Evolutionary conservation across 2,888 invertebrate genomes (phyloP).

Genomic region (Mesoligia furuncula): DNA sequence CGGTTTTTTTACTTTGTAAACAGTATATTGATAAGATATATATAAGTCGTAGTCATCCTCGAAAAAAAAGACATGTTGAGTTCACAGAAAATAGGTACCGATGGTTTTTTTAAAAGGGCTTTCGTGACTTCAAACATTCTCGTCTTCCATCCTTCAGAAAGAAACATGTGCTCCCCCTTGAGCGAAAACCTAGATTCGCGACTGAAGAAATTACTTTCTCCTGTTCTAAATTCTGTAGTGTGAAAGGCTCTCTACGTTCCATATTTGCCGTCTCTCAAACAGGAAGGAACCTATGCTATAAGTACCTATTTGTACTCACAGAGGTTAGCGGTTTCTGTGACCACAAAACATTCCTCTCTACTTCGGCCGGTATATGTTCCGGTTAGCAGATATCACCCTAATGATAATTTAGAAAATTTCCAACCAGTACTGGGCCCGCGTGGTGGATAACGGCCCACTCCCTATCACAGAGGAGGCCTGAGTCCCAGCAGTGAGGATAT

Average conservation of each 20-base stretch:
- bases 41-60: neutral
- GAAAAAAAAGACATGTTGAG: neutral
- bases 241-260: neutral
- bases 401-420: conserved; percentile 1
- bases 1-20: neutral
- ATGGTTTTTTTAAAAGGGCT: neutral
- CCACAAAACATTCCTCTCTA: conserved; percentile 17
- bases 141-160: neutral
- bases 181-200: too few species aligned
- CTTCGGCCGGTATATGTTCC: neutral
- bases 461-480: too few species aligned
- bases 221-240: neutral
- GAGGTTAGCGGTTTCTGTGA: conserved; percentile 17
- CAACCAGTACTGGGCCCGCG: too few species aligned
- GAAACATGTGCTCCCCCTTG: neutral
- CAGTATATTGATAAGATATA: too few species aligned
- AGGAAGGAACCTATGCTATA: neutral
- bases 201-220: neutral
- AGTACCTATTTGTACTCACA: neutral
- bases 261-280: neutral
- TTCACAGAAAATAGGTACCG: neutral
- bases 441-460: too few species aligned
- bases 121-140: neutral
- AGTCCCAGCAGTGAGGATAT: too few species aligned
- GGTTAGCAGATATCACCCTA: neutral